Base-by-base conservation (phyloP, 2,113 vertebrate species). In the Podiceps cristatus region DNA sequence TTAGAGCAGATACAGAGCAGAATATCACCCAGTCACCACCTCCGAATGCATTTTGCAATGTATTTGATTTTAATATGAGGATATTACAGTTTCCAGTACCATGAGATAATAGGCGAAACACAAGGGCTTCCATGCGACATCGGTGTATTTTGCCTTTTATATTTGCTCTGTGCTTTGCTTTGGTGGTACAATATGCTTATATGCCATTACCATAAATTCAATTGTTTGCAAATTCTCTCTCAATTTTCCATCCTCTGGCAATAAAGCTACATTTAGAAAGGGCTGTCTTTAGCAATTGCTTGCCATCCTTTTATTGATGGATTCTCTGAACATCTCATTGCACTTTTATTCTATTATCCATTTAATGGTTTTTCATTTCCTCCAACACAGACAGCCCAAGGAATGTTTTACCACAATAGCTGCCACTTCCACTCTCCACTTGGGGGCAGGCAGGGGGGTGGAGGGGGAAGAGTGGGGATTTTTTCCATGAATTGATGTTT, bases 361-460 rank as follows among this genome's bases (percentile, higher is more conserved):
- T 94, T 96, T 79, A 98, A 97, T 89, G 89, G 76, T 78, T 98
- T 96, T 97, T 97, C 67, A 97, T 98, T 97, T 98, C 97, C 93
- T 98, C 64, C 92, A 74, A 82, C 23, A 75, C 2, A 94, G 93
- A 33, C 63, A 84, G 86, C 74, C 45, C 63, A 92, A 90, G 75
- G 63, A 90, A 78, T 66, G 49, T 83, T 95, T 97, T 78, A 37
- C 87, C 76, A 72, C 85, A 93, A 89, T 37, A 97, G 86, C 81
- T 78, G 79, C 47, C 71, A 49, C 52, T 91, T 96, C 93, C 69
- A 42, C 53, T 91, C 28, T 58, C 27, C 73, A 15, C n/a, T 15
- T 14, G 28, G 37, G n/a, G 5, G 0, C 71, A 77, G 25, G 33
- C 12, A 1, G 17, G 13, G 20, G 13, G 8, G 3, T 24, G 27